Evolutionary conservation across 1,140 invertebrate genomes (phyloP), one percentile per base, ranked within the genome.

Genomic region (Phenacoccus solenopsis): DNA sequence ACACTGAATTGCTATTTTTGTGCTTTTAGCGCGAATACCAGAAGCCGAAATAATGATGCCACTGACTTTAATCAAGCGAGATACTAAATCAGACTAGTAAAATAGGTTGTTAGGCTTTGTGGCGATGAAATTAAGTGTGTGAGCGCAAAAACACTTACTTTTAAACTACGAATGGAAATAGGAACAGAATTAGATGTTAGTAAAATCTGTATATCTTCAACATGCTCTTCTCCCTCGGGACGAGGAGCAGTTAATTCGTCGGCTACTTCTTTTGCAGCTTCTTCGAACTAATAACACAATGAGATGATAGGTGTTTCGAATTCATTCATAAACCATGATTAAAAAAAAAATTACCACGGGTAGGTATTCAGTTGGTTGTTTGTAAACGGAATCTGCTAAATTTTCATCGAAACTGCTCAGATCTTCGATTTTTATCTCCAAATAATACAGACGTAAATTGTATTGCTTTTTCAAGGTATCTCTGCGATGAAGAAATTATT

Each of bases 31-130:
- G 79, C 90, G 88, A 56, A 99, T 92, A 22, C 90, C 91, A 3
- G 95, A 94, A 2, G 96, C 93, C 70, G 94, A 89, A 70, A 98
- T 88, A 32, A 99, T 87, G 72, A 99, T 98, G 3, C 98, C 98
- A 73, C 93, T 89, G 72, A 99, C 89, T 83, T 98, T 98, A 0
- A 98, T 88, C 35, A 99, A 78, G 64, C 89, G 85, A 0, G 96
- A 96, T 27, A 99, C 95, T 76, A 89, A 87, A 73, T 95, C 89
- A 7, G 94, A 97, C 90, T 96, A 74, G 74, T 68, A 72, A 69
- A 28, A 73, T 20, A 72, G 67, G 72, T 73, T 13, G 30, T 30
- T n/a, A 70, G 28, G 7, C 56, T 9, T 24, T n/a, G n/a, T n/a
- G 25, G 4, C 25, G 13, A 64, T 70, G 27, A 25, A 69, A 4